Base-by-base conservation (phyloP, 2,888 invertebrate species). In the Barypeithes pellucidus region DNA sequence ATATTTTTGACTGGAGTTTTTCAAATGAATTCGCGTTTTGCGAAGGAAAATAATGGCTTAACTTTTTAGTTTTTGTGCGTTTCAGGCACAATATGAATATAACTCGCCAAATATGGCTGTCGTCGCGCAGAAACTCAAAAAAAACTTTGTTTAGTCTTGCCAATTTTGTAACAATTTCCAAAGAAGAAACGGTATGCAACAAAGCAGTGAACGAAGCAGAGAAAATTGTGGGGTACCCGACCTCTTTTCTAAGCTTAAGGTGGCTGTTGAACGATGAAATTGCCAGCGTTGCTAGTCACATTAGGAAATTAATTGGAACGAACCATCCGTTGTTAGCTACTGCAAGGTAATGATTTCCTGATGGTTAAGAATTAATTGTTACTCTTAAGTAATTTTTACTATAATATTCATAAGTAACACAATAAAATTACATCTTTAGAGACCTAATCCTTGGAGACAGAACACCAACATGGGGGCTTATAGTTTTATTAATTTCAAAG, bases 231-330 rank as follows among this genome's bases (percentile, higher is more conserved):
- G 97, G 97, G 2, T 98, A 98, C 87, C 96, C 98, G 3, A 97
- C 97, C 2, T 97, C 97, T 3, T 97, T 97, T 85, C 88, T 97
- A 72, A 97, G 95, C 83, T 87, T 98, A 20, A 89, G 97, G 74
- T 97, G 96, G 94, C 88, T 98, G n/a, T 87, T 98, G 36, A 97
- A 95, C 84, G 98, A 98, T 85, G 97, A 98, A 88, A 93, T 98
- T 72, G 96, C 97, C 0, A 97, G 96, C 87, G 94, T 98, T 67
- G 97, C 97, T 0, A 87, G 95, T 62, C 95, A 98, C 84, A 88
- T 98, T 76, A 90, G 96, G 77, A 97, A 96, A 87, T 87, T 98
- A 67, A 94, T 98, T 62, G 97, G 97, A 67, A 96, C 96, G 16
- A 94, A 95, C 84, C 98, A 98, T 89, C 98, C 98, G 0, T 85